Conservation (phyloP, 2,797 vertebrate species). For the Rachycentron canadum region DNA sequence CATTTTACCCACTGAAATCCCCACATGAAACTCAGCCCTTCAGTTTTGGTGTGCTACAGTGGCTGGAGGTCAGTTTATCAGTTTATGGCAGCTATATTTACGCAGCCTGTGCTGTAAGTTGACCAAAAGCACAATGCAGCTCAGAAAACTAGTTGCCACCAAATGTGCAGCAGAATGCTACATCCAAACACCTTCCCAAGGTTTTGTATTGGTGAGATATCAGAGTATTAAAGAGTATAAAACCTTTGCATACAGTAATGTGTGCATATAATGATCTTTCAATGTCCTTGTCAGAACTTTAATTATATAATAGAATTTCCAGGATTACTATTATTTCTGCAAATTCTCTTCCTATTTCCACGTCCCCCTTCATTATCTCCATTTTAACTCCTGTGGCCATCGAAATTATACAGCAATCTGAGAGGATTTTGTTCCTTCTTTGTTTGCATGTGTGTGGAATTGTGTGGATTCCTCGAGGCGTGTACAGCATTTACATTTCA, state of each 20-base stretch:
- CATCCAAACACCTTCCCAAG: neutral
- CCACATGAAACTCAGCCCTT: neutral
- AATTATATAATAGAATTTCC: neutral
- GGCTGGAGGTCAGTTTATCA: neutral
- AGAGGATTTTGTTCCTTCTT: neutral
- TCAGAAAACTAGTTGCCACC: neutral
- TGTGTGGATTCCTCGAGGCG: neutral
- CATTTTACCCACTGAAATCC: neutral
- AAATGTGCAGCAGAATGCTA: neutral
- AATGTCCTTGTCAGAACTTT: neutral
- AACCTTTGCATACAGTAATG: neutral
- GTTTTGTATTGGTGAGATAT: neutral
- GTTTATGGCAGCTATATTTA: neutral
- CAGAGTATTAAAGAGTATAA: neutral
- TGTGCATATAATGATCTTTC: neutral
- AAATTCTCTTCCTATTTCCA: neutral
- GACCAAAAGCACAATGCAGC: neutral
- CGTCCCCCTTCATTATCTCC: neutral
- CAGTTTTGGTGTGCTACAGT: neutral
- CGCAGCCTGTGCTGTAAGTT: neutral
- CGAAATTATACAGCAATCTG: neutral
- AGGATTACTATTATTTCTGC: neutral
- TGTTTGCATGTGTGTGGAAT: neutral
- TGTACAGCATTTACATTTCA: neutral
- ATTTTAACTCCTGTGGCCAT: neutral